Base-by-base conservation (phyloP, 2,113 vertebrate species). In the Sander lucioperca region DNA sequence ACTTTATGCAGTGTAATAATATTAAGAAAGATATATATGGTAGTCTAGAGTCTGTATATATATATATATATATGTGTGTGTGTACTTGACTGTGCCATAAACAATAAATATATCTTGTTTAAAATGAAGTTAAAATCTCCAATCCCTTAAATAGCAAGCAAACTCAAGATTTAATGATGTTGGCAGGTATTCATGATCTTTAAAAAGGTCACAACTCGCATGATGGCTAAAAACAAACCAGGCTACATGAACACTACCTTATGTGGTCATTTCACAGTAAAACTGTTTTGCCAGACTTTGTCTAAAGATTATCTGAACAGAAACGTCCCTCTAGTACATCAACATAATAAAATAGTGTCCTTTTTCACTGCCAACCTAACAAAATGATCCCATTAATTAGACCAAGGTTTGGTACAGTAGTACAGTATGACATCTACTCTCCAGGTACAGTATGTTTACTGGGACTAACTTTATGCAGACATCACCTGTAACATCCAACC, bases 221-320 rank as follows among this genome's bases (percentile, higher is more conserved):
- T 73, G 54, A 68, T 47, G 67, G 43, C 45, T 74, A 18, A 39
- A 67, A 79, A 56, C 62, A 33, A 67, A 61, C 48, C 61, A n/a
- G 21, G 61, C 67, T 72, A 72, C 75, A 79, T 16, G 66, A 45
- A 53, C 21, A 62, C 62, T 33, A 14, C 36, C 12, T 39, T 1
- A 53, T 13, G 48, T 27, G 6, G 2, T 43, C 25, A 43, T 30
- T 77, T 78, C 84, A 82, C 68, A 77, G 73, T 73, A 47, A 10
- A 25, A 36, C 54, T 69, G 18, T 33, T 33, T 33, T 33, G 0
- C 33, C 6, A 33, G 33, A 33, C 12, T 76, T 6, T 30, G 5
- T 45, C n/a, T 47, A 14, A 21, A 2, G 11, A 45, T 56, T n/a
- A 57, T 48, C 14, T 23, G 39, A 66, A 56, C 62, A 66, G 1